A percentile compares a stretch with the other conserved stretches of the same genome.
These are phyloP conservation scores for Saccopteryx leptura DNA, from an alignment of 2,113 vertebrate species.

Conservation along the genomic window DNA sequence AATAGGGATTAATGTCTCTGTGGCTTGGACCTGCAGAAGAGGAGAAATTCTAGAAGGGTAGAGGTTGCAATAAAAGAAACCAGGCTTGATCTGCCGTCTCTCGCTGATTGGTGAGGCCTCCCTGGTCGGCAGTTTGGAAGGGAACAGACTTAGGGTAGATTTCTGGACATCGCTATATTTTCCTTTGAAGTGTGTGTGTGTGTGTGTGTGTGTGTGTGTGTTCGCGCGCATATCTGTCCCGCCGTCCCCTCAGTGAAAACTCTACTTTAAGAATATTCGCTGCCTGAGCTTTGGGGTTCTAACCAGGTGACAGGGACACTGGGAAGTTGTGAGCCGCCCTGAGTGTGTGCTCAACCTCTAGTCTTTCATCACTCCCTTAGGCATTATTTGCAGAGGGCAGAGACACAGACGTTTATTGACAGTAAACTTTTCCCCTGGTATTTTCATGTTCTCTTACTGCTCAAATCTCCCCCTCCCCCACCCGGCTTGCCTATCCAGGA, in stretches of 20 bases:
- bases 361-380: background rate
- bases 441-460: background rate
- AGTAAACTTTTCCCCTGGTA: background rate
- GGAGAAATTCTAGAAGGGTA: constrained; percentile 78
- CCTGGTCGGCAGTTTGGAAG: background rate
- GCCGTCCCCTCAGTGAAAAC: background rate
- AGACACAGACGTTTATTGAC: background rate
- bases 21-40: constrained; percentile 43
- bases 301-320: background rate
- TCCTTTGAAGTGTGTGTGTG: background rate
- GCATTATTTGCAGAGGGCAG: background rate
- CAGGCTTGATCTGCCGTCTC: constrained; percentile 46
- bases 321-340: background rate
- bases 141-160: background rate
- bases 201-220: background rate
- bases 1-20: constrained; percentile 71
- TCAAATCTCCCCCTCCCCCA: background rate
- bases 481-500: background rate
- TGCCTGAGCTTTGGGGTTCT: background rate
- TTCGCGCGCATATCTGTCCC: background rate
- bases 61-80: constrained; percentile 69
- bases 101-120: background rate
- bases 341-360: background rate
- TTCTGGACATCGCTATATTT: background rate
- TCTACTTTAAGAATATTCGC: background rate